Conservation (phyloP, 2,113 vertebrate species). For the Xiphophorus hellerii region DNA sequence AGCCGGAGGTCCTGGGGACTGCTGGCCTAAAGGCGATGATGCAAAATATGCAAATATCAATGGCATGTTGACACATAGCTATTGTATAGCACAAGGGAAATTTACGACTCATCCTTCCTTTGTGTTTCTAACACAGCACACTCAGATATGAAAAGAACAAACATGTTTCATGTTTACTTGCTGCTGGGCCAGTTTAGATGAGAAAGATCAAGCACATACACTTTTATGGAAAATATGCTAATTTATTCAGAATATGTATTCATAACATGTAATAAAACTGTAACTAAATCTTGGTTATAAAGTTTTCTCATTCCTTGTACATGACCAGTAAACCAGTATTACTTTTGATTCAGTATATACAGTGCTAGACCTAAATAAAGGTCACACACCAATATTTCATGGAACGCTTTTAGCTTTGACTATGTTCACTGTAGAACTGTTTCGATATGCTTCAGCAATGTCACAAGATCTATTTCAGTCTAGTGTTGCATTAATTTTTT, state of each 20-base stretch:
- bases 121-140: background rate
- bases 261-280: background rate
- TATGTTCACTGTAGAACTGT: too few relatives aligned
- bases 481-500: too few relatives aligned
- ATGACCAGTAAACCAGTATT: background rate
- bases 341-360: background rate
- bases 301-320: background rate
- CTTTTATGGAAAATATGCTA: background rate
- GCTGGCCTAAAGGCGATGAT: slow-evolving; percentile 85
- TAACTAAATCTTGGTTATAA: background rate
- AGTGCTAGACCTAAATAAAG: too few relatives aligned
- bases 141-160: background rate
- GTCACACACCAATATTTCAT: too few relatives aligned
- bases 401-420: too few relatives aligned
- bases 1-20: slow-evolving; percentile 97
- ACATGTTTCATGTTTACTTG: background rate
- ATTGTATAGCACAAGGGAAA: background rate
- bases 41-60: background rate
- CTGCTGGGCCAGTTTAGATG: slow-evolving; percentile 6
- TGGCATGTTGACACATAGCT: background rate
- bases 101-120: background rate
- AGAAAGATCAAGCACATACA: background rate
- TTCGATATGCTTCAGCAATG: too few relatives aligned
- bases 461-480: too few relatives aligned
- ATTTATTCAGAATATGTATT: background rate